Percentiles rank a stretch among this genome's conserved stretches.
These are phyloP conservation scores for Apomyelois bistriatella DNA, from an alignment of 2,888 invertebrate species.

Conservation along the genomic window DNA sequence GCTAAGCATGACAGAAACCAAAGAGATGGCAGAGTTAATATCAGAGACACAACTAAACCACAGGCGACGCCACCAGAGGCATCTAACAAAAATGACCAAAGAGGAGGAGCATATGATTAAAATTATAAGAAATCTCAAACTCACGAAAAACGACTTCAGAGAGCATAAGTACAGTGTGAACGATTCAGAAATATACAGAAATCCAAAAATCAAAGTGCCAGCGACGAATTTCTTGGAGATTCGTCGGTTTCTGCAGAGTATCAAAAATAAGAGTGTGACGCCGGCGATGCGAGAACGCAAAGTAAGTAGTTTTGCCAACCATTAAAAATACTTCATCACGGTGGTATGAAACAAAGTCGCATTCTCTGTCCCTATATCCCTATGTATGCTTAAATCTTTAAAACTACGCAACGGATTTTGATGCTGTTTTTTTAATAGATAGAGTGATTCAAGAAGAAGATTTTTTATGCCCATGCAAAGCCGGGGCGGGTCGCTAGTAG, in stretches of 20 bases:
- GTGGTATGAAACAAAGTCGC: too few species aligned
- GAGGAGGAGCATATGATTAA: conserved; percentile 51
- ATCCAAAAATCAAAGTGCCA: conserved; percentile 38
- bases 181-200: conserved; percentile 55
- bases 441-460: too few species aligned
- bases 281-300: neutral
- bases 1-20: conserved; percentile 40
- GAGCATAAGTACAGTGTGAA: conserved; percentile 50
- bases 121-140: conserved; percentile 57
- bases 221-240: conserved; percentile 67
- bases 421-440: too few species aligned
- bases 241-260: conserved; percentile 47
- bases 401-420: too few species aligned
- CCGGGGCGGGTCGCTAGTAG: too few species aligned
- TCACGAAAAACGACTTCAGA: conserved; percentile 56
- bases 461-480: too few species aligned
- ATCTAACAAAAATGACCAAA: conserved; percentile 46
- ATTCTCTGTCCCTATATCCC: too few species aligned
- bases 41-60: conserved; percentile 29
- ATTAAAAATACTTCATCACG: too few species aligned
- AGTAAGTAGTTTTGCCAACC: neutral
- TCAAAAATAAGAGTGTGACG: conserved; percentile 28
- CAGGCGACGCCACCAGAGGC: conserved; percentile 37
- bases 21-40: conserved; percentile 33
- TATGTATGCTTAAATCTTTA: too few species aligned